These are phyloP conservation scores for Mesoclemmys tuberculata DNA, from an alignment of 2,113 vertebrate species.

Conservation along the genomic window DNA sequence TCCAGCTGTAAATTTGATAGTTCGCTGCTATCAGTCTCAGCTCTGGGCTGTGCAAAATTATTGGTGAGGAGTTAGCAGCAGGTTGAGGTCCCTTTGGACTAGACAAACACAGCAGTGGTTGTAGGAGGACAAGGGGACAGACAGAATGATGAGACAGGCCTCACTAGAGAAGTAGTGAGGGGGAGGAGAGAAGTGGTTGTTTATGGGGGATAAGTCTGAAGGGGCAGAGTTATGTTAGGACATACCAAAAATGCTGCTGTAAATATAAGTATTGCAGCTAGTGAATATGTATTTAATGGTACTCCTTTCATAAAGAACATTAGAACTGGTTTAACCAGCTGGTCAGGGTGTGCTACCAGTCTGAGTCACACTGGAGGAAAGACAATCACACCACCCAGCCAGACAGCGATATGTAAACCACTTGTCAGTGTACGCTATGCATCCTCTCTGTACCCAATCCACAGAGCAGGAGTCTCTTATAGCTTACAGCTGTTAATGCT, in stretches of 20 bases:
- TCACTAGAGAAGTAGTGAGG: background rate
- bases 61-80: background rate
- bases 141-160: background rate
- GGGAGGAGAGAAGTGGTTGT: background rate
- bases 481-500: background rate
- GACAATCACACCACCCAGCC: background rate
- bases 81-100: rapidly evolving
- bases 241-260: background rate
- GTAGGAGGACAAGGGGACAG: background rate
- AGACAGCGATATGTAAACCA: background rate
- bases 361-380: background rate
- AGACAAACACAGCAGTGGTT: rapidly evolving
- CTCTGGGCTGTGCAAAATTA: background rate
- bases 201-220: background rate
- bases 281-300: background rate
- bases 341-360: background rate
- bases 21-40: background rate
- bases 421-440: background rate
- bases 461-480: background rate
- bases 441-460: background rate
- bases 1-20: background rate
- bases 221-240: background rate
- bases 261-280: background rate
- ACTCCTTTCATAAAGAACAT: background rate
- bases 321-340: background rate